Evolutionary conservation across 2,797 vertebrate genomes (phyloP).

Genomic region (Lithobates sylvaticus): DNA sequence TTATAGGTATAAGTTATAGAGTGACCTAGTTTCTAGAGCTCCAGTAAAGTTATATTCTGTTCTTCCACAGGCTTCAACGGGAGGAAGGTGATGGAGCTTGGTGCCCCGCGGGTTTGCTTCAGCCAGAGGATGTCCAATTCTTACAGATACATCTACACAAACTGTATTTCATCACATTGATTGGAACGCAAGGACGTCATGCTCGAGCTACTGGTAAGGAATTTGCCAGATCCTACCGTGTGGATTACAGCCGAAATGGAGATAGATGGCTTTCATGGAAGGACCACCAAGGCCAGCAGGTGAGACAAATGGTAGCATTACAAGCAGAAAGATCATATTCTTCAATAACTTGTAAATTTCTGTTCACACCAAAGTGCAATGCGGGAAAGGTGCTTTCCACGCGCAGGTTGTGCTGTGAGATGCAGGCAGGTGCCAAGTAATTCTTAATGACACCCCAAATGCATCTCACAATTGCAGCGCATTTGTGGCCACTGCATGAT

Average conservation of each 20-base stretch:
- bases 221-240: conserved; percentile 84
- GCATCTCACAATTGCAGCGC: too few relatives aligned
- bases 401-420: too few relatives aligned
- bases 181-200: conserved; percentile 89
- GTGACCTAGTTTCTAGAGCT: too few relatives aligned
- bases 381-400: too few relatives aligned
- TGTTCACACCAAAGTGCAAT: too few relatives aligned
- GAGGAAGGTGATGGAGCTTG: conserved; percentile 90
- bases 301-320: conserved; percentile 57
- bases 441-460: too few relatives aligned
- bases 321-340: neutral
- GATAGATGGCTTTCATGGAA: conserved; percentile 87
- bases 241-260: conserved; percentile 89
- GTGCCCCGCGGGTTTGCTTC: conserved; percentile 85
- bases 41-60: neutral
- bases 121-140: conserved; percentile 86
- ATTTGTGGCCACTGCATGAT: too few relatives aligned
- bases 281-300: conserved; percentile 81
- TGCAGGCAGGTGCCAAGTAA: too few relatives aligned
- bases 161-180: conserved; percentile 86
- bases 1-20: too few relatives aligned
- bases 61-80: conserved; percentile 78
- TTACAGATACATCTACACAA: conserved; percentile 88
- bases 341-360: neutral
- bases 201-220: conserved; percentile 86